Base-by-base conservation (phyloP, 2,113 vertebrate genomes). In the Mormoops blainvillei region DNA sequence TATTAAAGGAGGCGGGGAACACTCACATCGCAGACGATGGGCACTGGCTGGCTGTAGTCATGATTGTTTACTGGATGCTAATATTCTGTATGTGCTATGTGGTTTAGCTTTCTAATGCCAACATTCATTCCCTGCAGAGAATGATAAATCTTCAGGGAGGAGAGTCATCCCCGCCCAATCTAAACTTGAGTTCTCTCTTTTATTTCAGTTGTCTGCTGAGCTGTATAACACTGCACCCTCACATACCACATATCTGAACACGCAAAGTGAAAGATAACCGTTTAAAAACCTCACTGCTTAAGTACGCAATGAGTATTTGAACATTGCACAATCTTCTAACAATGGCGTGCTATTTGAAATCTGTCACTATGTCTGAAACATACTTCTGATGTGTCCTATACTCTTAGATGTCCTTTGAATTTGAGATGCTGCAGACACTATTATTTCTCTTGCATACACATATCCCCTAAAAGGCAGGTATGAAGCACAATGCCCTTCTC, bases 61-160 rank as follows among this genome's bases (percentile, higher is more conserved):
- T 73, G 52, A 94, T 43, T 97, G 77, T 91, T 98, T 97, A 89
- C 95, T 61, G 95, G 98, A 98, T 97, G 92, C 31, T 86, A 97
- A 97, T 94, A 91, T 96, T 92, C 87, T 83, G 22, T 73, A 14
- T 73, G 89, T 73, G 96, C 68, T 93, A 22, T 50, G 77, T 77
- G 94, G 89, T 54, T 97, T 97, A 76, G 90, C 48, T 98, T 67
- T 93, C 83, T 96, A 91, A 96, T 81, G 85, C 90, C 90, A 96
- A 43, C 73, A 52, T 14, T 96, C 83, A 45, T 76, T 96, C 71
- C 1, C 58, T 56, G 81, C 77, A 80, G 93, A 97, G 83, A 89
- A 85, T 93, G 91, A 58, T 67, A 93, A 73, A 50, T 93, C 80
- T 95, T 41, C 93, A 38, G 70, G 85, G 76, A 91, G 88, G 38